These are phyloP conservation scores for Ferdinandea cuprea DNA, from an alignment of 2,888 invertebrate genomes.

Conservation along the genomic window DNA sequence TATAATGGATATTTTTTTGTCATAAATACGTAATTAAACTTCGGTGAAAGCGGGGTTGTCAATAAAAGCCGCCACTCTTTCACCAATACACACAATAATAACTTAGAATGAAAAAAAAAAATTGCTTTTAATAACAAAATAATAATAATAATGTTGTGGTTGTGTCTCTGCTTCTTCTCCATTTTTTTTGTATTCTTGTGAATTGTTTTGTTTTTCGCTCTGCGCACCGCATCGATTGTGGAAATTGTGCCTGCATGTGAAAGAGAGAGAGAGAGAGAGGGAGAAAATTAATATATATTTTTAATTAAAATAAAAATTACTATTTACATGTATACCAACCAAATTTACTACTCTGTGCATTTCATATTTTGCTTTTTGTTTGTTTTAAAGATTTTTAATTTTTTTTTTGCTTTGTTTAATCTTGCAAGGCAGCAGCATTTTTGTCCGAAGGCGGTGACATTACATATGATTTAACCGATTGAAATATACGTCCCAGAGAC, in stretches of 20 bases:
- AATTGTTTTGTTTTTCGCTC: too few species aligned
- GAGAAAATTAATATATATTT: too few species aligned
- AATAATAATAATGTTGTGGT: background rate
- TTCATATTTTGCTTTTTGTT: background rate
- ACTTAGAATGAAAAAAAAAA: conserved; percentile 5
- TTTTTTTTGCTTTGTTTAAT: conserved; percentile 26
- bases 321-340: conserved; percentile 23
- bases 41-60: too few species aligned
- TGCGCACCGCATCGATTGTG: too few species aligned
- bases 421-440: conserved; percentile 36
- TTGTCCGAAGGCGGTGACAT: conserved; percentile 59
- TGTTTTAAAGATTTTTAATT: background rate
- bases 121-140: background rate
- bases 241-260: too few species aligned
- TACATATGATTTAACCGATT: conserved; percentile 65
- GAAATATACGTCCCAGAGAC: conserved; percentile 59
- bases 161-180: background rate
- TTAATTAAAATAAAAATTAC: too few species aligned
- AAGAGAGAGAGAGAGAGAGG: too few species aligned
- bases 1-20: conserved; percentile 3
- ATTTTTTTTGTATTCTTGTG: background rate
- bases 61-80: too few species aligned
- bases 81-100: too few species aligned
- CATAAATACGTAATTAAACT: background rate
- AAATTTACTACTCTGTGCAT: conserved; percentile 15